These are phyloP conservation scores for Colaptes auratus DNA, from an alignment of 2,113 vertebrate species.

Conservation along the genomic window DNA sequence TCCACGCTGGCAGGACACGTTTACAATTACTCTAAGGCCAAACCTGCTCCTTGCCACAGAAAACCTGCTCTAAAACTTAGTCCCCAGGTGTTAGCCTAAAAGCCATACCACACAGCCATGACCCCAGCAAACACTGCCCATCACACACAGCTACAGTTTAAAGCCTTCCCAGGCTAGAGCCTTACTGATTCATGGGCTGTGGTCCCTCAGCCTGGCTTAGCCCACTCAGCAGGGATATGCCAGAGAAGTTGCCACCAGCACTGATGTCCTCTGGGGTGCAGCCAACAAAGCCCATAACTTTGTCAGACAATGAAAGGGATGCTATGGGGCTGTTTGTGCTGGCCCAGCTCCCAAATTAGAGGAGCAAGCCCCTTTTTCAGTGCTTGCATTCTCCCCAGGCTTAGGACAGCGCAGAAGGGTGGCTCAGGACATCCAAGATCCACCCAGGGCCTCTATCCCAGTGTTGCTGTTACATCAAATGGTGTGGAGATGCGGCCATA, in stretches of 20 bases:
- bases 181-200: not conserved
- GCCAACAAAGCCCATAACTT: not conserved
- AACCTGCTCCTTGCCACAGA: not conserved
- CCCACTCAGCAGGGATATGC: accelerated
- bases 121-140: not conserved
- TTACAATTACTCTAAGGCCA: not conserved
- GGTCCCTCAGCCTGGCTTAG: not conserved
- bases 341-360: not conserved
- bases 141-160: not conserved
- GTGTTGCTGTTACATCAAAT: not conserved
- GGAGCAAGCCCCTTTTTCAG: not conserved
- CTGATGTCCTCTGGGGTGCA: not conserved
- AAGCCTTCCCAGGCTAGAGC: not conserved
- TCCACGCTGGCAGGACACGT: not conserved
- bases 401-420: not conserved
- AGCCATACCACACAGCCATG: not conserved
- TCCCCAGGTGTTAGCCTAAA: not conserved
- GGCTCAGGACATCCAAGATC: not conserved
- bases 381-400: not conserved
- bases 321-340: not conserved
- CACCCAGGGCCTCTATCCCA: not conserved
- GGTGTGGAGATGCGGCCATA: not conserved
- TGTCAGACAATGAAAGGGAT: not conserved
- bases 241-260: not conserved
- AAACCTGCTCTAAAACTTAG: not conserved